Conservation (phyloP, 1,140 invertebrate genomes). For the Drosophila mauritiana region DNA sequence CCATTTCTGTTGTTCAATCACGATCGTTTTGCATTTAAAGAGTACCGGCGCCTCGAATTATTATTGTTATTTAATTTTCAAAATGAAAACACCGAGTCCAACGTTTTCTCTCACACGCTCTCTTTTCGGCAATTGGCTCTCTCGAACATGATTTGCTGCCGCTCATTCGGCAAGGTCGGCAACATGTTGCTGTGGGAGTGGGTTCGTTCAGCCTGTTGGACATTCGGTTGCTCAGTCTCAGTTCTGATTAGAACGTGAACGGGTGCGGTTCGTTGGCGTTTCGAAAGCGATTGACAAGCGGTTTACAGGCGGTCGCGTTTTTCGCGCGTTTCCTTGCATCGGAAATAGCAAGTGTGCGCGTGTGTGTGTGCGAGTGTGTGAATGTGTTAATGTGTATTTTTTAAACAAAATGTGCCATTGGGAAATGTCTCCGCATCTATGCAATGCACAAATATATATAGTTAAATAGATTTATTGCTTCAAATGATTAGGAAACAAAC, state of each 20-base stretch:
- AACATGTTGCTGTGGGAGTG: constrained; percentile 62
- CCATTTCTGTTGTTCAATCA: background rate
- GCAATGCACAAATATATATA: constrained; percentile 31
- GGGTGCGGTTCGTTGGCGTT: constrained; percentile 54
- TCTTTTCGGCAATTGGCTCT: background rate
- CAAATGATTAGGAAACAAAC: constrained; percentile 51
- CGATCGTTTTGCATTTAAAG: background rate
- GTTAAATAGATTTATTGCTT: constrained; percentile 50
- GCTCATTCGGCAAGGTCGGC: constrained; percentile 63
- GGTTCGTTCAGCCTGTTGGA: constrained; percentile 61
- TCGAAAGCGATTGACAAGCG: constrained; percentile 23
- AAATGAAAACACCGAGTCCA: constrained; percentile 48
- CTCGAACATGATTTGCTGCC: constrained; percentile 19
- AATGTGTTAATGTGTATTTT: constrained; percentile 48
- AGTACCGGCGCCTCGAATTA: constrained; percentile 4
- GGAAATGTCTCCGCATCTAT: constrained; percentile 32
- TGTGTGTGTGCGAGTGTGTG: constrained; percentile 14
- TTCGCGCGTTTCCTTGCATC: constrained; percentile 57
- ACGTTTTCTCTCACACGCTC: background rate
- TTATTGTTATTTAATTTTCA: constrained; percentile 1
- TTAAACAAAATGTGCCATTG: constrained; percentile 51
- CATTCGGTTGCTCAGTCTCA: constrained; percentile 52
- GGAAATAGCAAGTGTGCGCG: constrained; percentile 6
- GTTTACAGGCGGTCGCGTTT: constrained; percentile 21
- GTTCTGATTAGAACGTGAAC: constrained; percentile 72